Conservation (phyloP, 1,140 invertebrate genomes). For the Bombus confusus region DNA sequence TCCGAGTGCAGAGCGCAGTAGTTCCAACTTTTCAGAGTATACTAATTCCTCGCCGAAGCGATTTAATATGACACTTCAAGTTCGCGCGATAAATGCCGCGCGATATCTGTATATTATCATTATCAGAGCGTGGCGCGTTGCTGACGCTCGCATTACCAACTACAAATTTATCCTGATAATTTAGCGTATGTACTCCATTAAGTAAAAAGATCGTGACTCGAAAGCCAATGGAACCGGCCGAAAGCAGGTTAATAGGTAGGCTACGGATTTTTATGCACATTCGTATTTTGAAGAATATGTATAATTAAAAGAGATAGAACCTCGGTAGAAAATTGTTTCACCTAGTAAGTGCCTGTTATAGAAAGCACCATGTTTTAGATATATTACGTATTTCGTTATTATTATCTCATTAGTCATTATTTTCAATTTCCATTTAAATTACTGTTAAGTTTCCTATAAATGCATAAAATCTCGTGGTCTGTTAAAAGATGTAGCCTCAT, state of each 20-base stretch:
- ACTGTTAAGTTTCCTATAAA: no score
- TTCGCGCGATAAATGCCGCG: constrained; percentile 1
- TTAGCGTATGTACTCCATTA: background rate
- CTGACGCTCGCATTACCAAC: background rate
- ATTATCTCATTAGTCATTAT: no score
- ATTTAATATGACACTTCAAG: constrained; percentile 43
- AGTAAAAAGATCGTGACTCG: background rate
- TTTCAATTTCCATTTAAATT: no score
- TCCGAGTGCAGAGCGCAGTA: background rate
- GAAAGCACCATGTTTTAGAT: no score
- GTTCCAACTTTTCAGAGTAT: background rate
- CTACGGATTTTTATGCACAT: no score
- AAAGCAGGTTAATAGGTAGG: background rate
- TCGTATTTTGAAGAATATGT: no score
- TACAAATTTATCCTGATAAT: constrained; percentile 15
- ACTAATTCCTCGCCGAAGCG: constrained; percentile 12
- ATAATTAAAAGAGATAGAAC: no score
- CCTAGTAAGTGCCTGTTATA: no score
- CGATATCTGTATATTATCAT: constrained; percentile 37
- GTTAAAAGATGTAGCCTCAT: no score
- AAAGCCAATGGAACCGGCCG: background rate
- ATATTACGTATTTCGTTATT: no score
- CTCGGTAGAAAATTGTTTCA: no score
- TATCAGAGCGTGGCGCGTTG: background rate
- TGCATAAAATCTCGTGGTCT: no score